phyloP scores from a whole-genome alignment of 2,888 invertebrate species.

The Lutraria lutraria region DNA sequence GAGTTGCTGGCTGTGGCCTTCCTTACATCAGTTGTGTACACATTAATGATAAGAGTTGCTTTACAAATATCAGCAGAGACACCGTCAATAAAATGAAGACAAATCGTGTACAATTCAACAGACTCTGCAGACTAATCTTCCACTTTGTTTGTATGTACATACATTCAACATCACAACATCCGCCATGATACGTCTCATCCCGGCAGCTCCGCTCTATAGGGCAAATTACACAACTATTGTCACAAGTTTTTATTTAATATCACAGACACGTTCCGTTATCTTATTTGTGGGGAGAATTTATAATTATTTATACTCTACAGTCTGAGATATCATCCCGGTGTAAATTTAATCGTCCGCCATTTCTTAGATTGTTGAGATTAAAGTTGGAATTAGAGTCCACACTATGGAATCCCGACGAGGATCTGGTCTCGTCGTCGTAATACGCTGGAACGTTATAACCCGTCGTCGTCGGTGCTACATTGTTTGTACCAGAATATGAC shows the following conservation, averaged over 20 bases:
- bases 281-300: neutral
- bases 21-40: no score
- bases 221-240: neutral
- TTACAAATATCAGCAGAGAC: neutral
- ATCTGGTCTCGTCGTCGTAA: constrained; percentile 64
- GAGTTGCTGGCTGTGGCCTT: no score
- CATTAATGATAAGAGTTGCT: no score
- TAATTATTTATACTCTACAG: constrained; percentile 58
- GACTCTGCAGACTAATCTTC: neutral
- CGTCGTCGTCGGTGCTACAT: constrained; percentile 43
- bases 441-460: constrained; percentile 59
- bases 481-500: constrained; percentile 36
- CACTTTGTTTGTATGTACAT: neutral
- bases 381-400: constrained; percentile 60
- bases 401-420: constrained; percentile 67
- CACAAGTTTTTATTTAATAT: neutral
- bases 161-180: neutral
- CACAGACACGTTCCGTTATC: constrained; percentile 14
- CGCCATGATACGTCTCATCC: neutral
- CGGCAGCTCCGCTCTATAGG: neutral
- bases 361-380: constrained; percentile 47
- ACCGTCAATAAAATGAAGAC: neutral
- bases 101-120: neutral
- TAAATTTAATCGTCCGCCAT: constrained; percentile 51
- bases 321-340: constrained; percentile 54